Evolutionary conservation across 2,888 invertebrate genomes (phyloP).

Genomic region (Catocala nupta): DNA sequence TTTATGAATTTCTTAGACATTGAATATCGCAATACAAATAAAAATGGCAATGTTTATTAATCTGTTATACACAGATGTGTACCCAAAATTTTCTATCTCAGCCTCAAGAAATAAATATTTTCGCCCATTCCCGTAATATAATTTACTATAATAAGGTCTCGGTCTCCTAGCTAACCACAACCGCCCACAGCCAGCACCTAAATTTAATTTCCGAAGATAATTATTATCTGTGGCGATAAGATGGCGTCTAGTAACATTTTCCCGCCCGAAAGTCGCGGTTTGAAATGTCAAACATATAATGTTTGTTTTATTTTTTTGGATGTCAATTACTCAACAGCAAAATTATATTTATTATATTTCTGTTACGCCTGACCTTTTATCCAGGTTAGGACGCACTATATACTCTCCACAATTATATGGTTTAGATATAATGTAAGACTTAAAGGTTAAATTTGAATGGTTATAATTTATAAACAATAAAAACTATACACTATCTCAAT

Average conservation of each 20-base stretch:
- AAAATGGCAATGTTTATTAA: too few species aligned
- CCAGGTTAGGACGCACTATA: too few species aligned
- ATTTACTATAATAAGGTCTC: conserved; percentile 7
- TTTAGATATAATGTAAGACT: too few species aligned
- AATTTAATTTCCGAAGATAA: conserved; percentile 21
- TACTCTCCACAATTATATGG: too few species aligned
- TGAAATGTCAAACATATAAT: conserved; percentile 48
- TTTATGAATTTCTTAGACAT: too few species aligned
- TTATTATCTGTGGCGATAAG: conserved; percentile 30
- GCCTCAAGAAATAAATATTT: neutral
- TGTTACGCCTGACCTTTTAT: neutral
- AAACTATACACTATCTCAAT: too few species aligned
- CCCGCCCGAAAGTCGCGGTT: conserved; percentile 34
- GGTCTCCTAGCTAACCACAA: neutral
- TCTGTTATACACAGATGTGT: too few species aligned
- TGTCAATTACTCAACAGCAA: conserved; percentile 11
- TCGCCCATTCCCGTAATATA: conserved; percentile 5
- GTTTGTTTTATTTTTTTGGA: conserved; percentile 29
- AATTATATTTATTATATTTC: neutral
- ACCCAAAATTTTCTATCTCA: too few species aligned
- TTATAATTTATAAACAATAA: too few species aligned
- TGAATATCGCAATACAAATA: too few species aligned
- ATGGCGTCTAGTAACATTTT: conserved; percentile 24
- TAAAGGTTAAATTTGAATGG: too few species aligned
- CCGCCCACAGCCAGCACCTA: conserved; percentile 4